Conservation (phyloP, 2,888 invertebrate species). For the Leptinotarsa tumamoca region DNA sequence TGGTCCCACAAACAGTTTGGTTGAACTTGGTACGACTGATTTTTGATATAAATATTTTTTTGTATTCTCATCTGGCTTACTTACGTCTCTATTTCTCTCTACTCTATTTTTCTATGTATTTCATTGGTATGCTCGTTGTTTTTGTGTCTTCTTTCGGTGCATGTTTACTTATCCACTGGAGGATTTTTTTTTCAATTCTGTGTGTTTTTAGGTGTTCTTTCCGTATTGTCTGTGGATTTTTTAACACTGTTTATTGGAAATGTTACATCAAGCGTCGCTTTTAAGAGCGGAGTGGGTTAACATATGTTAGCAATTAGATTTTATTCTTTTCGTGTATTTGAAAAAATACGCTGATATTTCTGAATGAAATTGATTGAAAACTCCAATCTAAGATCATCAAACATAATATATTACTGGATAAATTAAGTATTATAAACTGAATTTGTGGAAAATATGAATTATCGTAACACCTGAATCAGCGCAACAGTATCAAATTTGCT, state of each 20-base stretch:
- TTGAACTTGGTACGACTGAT: slow-evolving; percentile 62
- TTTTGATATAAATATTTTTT: slow-evolving; percentile 57
- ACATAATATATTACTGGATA: no score
- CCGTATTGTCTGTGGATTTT: neutral
- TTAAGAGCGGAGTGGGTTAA: neutral
- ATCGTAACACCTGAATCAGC: no score
- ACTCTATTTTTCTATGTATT: slow-evolving; percentile 28
- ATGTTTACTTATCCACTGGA: slow-evolving; percentile 28
- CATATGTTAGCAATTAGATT: neutral
- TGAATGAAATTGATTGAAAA: no score
- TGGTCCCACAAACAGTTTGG: slow-evolving; percentile 55
- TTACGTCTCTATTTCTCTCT: slow-evolving; percentile 48
- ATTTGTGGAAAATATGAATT: no score
- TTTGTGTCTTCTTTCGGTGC: slow-evolving; percentile 37
- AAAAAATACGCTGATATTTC: no score
- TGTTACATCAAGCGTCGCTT: neutral
- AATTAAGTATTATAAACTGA: no score
- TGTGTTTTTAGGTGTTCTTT: neutral
- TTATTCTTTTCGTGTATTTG: no score
- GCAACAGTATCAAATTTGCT: no score
- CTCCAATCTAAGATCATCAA: no score
- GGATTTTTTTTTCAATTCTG: neutral
- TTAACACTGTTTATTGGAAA: neutral
- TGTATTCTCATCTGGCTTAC: slow-evolving; percentile 53
- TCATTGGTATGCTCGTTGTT: slow-evolving; percentile 33